Conservation (phyloP, 2,113 vertebrate genomes). For the Cricetomys ansorgei region DNA sequence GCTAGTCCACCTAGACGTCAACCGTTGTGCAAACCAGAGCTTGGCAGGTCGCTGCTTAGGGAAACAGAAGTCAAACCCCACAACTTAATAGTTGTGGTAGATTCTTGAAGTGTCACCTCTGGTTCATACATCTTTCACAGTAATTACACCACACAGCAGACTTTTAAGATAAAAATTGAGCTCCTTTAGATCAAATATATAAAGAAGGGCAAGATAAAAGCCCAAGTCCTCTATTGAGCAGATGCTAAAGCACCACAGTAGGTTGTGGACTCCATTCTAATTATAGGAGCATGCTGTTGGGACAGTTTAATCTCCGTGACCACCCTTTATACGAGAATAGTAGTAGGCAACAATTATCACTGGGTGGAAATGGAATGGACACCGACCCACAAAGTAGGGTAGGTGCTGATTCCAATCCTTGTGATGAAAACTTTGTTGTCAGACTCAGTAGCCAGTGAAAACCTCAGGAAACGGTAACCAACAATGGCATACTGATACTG, state of each 20-base stretch:
- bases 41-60: neutral
- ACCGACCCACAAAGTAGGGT: slow-evolving; percentile 70
- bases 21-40: neutral
- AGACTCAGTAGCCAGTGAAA: neutral
- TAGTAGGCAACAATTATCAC: neutral
- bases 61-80: neutral
- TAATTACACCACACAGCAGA: neutral
- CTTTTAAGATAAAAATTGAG: slow-evolving; percentile 24
- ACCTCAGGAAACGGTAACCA: neutral
- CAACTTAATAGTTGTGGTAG: neutral
- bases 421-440: neutral
- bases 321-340: neutral
- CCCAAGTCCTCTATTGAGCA: neutral
- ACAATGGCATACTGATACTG: neutral
- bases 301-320: neutral
- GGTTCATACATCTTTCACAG: neutral
- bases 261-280: neutral
- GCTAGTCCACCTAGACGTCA: neutral
- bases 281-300: neutral
- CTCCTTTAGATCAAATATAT: neutral
- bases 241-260: neutral
- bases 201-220: neutral
- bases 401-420: neutral
- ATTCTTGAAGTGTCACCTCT: neutral
- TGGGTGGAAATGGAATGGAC: neutral